Conservation (phyloP, 2,888 invertebrate species). For the Argynnis bischoffii region DNA sequence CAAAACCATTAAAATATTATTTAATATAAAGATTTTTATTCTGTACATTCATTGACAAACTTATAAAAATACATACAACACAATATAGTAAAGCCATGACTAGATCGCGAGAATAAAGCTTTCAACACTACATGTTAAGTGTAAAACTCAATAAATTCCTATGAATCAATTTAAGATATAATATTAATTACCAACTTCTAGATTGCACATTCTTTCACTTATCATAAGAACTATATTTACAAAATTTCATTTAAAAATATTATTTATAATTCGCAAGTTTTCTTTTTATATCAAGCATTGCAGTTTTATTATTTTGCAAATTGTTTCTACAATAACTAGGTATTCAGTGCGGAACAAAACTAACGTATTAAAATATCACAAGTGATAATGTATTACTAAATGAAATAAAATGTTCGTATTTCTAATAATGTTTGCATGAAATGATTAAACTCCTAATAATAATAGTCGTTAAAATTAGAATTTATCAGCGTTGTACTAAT, state of each 20-base stretch:
- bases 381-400: neutral
- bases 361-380: constrained; percentile 8
- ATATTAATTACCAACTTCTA: constrained; percentile 66
- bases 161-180: constrained; percentile 55
- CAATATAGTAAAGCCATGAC: constrained; percentile 55
- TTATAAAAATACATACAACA: constrained; percentile 23
- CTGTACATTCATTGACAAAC: constrained; percentile 19
- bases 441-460: neutral
- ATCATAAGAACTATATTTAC: constrained; percentile 71
- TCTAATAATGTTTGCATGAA: constrained; percentile 13
- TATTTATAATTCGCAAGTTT: constrained; percentile 69
- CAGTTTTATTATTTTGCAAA: constrained; percentile 47
- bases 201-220: constrained; percentile 73
- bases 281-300: constrained; percentile 57
- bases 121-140: constrained; percentile 42
- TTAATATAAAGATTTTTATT: constrained; percentile 22
- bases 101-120: constrained; percentile 56
- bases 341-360: constrained; percentile 29
- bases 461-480: constrained; percentile 46
- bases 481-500: constrained; percentile 70
- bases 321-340: constrained; percentile 30
- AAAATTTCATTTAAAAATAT: constrained; percentile 78
- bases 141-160: constrained; percentile 59
- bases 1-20: constrained; percentile 19
- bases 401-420: neutral